A percentile compares a stretch with the other conserved stretches of the same genome.
These are phyloP conservation scores for Mycogona germanica DNA, from an alignment of 2,888 invertebrate species.

Conservation along the genomic window DNA sequence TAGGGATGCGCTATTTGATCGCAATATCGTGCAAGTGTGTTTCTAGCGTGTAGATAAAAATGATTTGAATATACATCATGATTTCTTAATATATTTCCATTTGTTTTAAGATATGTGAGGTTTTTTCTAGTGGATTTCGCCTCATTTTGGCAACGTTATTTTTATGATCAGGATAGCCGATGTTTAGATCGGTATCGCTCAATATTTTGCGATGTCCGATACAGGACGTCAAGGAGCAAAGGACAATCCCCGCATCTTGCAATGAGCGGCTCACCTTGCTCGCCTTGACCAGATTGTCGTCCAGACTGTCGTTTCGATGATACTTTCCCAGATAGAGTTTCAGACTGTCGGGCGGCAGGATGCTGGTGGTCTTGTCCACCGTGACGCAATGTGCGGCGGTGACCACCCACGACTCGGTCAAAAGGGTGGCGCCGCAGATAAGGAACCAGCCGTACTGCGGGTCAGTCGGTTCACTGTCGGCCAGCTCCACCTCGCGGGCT, in stretches of 20 bases:
- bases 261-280: constrained; percentile 22
- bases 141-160: no score
- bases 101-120: no score
- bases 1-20: no score
- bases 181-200: not conserved
- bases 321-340: constrained; percentile 24
- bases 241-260: no score
- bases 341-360: constrained; percentile 18
- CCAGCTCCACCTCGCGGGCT: constrained; percentile 19
- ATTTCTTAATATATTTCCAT: no score
- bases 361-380: not conserved
- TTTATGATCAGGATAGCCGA: no score
- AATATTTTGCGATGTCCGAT: not conserved
- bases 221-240: not conserved
- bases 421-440: constrained; percentile 23
- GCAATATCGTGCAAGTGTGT: no score
- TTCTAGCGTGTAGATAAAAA: no score
- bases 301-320: constrained; percentile 22
- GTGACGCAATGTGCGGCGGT: constrained; percentile 26
- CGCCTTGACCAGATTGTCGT: constrained; percentile 23
- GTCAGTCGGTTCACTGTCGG: not conserved
- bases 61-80: no score
- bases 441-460: constrained; percentile 19
- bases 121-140: no score
- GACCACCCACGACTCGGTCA: constrained; percentile 23